Base-by-base conservation (phyloP, 2,888 invertebrate species). In the Epistrophella euchroma region DNA sequence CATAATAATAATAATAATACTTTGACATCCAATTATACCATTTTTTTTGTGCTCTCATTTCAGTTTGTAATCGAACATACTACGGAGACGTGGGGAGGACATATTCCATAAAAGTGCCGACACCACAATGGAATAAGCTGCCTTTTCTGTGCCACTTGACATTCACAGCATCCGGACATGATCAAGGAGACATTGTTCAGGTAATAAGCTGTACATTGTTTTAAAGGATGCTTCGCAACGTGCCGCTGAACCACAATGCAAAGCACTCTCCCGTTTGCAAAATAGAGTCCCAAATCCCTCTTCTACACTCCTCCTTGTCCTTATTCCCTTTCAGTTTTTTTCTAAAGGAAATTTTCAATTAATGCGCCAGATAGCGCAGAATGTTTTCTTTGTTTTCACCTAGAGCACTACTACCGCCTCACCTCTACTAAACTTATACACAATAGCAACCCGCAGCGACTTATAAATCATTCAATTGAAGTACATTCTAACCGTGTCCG, bases 61-160 rank as follows among this genome's bases (percentile, higher is more conserved):
- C 89, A 95, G 96, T 95, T 88, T 98, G 98, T 93, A 98, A 98
- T 93, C 95, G 97, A 90, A 98, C 98, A 70, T 97, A 97, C 93
- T 97, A 97, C 93, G 98, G 97, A 13, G 96, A 96, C 90, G 95
- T 96, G 89, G 97, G 97, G 89, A 95, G 95, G 90, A 97, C 96
- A 70, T 97, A 97, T 93, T 95, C 96, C 90, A 93, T 98, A 91
- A 95, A 94, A 89, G 95, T 97, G 90, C 94, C 95, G 89, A 95
- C 95, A 89, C 95, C 96, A 70, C 93, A 94, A 88, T 95, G 95
- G 92, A 95, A 95, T 90, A 95, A 96, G 89, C 94, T 97, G 90
- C 97, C 97, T 43, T 97, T 97, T 93, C 94, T 97, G 87, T 98
- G 98, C 93, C 97, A 97, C 93, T 94, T 98, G 90, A 98, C 97